phyloP scores from a whole-genome alignment of 2,888 invertebrate species.

The Hesperia comma region DNA sequence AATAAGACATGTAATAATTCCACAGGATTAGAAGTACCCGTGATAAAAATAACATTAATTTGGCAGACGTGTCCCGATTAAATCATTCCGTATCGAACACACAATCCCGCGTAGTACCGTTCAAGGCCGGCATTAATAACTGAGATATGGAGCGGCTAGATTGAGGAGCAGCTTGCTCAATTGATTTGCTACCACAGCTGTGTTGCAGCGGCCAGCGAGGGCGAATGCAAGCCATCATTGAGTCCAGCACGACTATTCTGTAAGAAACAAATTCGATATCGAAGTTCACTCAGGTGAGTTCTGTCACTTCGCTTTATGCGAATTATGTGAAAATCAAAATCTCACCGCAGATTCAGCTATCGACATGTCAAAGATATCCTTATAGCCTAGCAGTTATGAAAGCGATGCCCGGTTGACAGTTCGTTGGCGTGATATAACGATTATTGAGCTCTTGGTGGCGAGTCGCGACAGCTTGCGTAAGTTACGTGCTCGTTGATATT shows the following conservation, averaged over 20 bases:
- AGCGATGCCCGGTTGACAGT: slow-evolving; percentile 51
- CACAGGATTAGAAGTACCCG: too few species aligned
- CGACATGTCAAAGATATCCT: too few species aligned
- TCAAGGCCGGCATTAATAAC: slow-evolving; percentile 17
- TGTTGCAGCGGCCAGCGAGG: slow-evolving; percentile 16
- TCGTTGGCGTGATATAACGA: slow-evolving; percentile 54
- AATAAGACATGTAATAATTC: too few species aligned
- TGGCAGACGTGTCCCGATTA: neutral
- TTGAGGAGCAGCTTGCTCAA: slow-evolving; percentile 39
- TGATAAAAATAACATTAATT: too few species aligned
- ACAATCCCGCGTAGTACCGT: neutral
- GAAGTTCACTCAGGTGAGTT: too few species aligned
- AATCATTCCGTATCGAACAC: neutral
- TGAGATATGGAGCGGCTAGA: slow-evolving; percentile 17
- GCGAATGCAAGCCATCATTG: slow-evolving; percentile 60
- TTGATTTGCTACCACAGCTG: slow-evolving; percentile 53
- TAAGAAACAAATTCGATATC: too few species aligned
- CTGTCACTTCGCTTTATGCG: too few species aligned
- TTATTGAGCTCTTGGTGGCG: slow-evolving; percentile 29
- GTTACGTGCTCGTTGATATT: slow-evolving; percentile 29
- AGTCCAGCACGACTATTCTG: too few species aligned
- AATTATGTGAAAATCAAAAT: too few species aligned
- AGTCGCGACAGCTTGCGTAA: slow-evolving; percentile 24
- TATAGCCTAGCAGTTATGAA: too few species aligned
- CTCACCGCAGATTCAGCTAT: too few species aligned